Base-by-base conservation (phyloP, 2,797 vertebrate genomes). In the Ceryle rudis region DNA sequence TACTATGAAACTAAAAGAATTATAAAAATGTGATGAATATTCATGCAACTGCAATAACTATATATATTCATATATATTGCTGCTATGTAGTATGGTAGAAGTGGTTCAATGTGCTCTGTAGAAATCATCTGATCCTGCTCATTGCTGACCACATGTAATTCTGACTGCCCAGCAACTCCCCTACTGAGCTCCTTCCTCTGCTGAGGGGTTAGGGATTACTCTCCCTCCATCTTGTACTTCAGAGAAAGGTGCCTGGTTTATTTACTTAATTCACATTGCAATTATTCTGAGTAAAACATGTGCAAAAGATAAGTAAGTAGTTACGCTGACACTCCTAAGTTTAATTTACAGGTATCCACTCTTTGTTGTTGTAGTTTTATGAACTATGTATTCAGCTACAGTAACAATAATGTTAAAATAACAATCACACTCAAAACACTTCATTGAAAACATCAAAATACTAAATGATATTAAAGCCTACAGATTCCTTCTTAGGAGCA, bases 171-270 rank as follows among this genome's bases (percentile, higher is more conserved):
- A 66, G 58, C 11, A 55, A n/a, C 51, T 62, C 8, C 29, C 16
- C 1, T 2, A 8, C 7, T 0, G 1, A 69, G n/a, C 26, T 57
- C n/a, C 25, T 25, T 73, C 52, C 41, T 72, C 51, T 31, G 14
- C 11, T 57, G 37, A 82, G 23, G 9, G 3, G 6, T 60, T 39
- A 73, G 10, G 31, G 13, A 37, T 62, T 74, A 39, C 37, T 9
- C 7, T 39, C 46, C 39, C 23, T 60, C 17, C 31, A 37, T 14
- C 54, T 81, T 42, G 62, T 10, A 35, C 13, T 29, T 74, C 39
- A 62, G 7, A 62, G 5, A 84, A 80, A 58, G 4, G 3, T 31
- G 6, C 2, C 47, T 65, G 8, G 2, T 8, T 69, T 74, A 31
- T 71, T 31, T 60, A 29, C 13, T n/a, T 82, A 46, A 49, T 75